These are phyloP conservation scores for Melanotaenia pygmaea DNA, from an alignment of 2,797 vertebrate species.

Conservation along the genomic window DNA sequence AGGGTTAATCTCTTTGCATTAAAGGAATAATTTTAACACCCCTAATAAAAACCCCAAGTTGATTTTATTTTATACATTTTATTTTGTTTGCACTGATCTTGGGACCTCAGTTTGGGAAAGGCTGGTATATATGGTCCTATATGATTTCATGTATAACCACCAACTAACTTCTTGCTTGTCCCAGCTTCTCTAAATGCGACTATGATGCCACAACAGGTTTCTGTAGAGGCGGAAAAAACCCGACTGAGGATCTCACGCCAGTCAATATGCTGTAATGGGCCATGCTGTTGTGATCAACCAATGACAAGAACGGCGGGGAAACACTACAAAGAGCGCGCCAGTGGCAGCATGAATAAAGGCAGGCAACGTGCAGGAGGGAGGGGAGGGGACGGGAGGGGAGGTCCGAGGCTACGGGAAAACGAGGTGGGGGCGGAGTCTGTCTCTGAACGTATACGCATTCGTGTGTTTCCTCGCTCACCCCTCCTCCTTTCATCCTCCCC, in stretches of 20 bases:
- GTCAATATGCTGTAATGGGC: slow-evolving; percentile 56
- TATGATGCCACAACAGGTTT: background rate
- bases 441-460: slow-evolving; percentile 39
- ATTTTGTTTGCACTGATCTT: no score
- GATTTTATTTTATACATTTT: no score
- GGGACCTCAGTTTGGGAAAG: no score
- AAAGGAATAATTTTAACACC: no score
- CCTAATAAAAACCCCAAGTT: no score
- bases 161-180: background rate
- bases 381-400: slow-evolving; percentile 16
- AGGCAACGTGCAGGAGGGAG: slow-evolving; percentile 59
- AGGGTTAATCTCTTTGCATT: no score
- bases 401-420: slow-evolving; percentile 64
- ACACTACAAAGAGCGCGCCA: slow-evolving; percentile 64
- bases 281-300: slow-evolving; percentile 64
- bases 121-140: background rate
- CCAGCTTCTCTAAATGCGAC: background rate
- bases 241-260: slow-evolving; percentile 22
- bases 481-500: slow-evolving; percentile 75
- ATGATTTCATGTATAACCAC: background rate
- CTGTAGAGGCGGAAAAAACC: background rate
- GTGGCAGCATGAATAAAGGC: slow-evolving; percentile 66
- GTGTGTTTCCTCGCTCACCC: slow-evolving; percentile 81
- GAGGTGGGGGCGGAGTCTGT: slow-evolving; percentile 81
- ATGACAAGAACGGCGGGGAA: slow-evolving; percentile 67